These are phyloP conservation scores for Ploceus nigricollis DNA, from an alignment of 2,113 vertebrate species.

Conservation along the genomic window DNA sequence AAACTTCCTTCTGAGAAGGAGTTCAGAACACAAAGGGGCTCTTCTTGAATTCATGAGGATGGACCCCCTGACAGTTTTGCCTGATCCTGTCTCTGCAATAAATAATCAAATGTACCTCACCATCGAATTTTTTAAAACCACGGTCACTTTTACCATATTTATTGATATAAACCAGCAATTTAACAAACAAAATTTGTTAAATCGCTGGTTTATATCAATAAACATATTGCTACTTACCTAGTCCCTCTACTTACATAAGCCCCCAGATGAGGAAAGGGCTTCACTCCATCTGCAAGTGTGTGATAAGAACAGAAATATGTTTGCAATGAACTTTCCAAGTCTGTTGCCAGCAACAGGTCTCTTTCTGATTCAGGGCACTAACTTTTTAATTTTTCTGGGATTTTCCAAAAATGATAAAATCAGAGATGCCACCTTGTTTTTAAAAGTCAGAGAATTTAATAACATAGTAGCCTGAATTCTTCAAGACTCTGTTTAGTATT, in stretches of 20 bases:
- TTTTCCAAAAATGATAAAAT: background rate
- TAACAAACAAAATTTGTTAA: background rate
- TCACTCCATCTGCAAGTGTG: background rate
- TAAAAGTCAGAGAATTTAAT: background rate
- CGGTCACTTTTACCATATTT: accelerated
- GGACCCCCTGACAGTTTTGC: background rate
- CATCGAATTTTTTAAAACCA: background rate
- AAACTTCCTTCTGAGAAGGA: background rate
- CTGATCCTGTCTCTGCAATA: background rate
- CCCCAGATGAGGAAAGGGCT: background rate
- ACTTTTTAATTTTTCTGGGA: background rate
- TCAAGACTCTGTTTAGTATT: background rate
- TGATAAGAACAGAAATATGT: background rate
- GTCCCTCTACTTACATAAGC: background rate
- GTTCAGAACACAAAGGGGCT: background rate
- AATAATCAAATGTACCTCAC: background rate
- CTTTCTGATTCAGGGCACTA: background rate
- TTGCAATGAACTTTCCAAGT: background rate
- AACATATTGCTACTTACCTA: background rate
- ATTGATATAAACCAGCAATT: too few species aligned
- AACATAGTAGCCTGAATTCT: background rate
- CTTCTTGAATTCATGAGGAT: background rate
- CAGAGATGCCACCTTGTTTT: background rate
- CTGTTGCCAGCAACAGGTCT: background rate
- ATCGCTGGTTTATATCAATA: background rate